Conservation (phyloP, 2,113 vertebrate species). For the Strix uralensis region DNA sequence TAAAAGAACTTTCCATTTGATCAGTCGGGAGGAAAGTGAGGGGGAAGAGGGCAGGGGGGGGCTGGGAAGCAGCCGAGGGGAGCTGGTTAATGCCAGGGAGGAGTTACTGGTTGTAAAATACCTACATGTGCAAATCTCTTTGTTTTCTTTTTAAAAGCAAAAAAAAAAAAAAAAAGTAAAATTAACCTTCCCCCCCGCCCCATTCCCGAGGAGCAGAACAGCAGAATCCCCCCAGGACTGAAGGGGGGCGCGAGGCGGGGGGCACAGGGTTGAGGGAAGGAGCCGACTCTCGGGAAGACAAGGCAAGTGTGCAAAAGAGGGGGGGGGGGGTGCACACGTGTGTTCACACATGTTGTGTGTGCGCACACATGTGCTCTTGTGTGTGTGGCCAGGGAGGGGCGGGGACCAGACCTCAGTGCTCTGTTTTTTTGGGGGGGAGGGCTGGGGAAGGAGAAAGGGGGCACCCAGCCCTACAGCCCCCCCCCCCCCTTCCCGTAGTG, state of each 20-base stretch:
- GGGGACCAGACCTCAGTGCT: neutral
- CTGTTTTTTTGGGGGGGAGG: no score
- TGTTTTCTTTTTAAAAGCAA: constrained; percentile 8
- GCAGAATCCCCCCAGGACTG: neutral
- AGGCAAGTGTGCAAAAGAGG: neutral
- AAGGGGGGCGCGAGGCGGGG: no score
- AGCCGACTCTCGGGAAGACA: constrained; percentile 37
- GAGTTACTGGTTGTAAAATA: constrained; percentile 46
- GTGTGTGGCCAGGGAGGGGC: neutral
- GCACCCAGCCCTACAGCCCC: no score
- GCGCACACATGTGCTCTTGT: no score
- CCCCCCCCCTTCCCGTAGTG: neutral
- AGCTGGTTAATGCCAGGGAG: neutral
- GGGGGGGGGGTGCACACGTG: no score
- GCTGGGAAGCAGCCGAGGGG: neutral
- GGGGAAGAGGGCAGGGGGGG: neutral
- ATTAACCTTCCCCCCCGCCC: neutral
- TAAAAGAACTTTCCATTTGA: constrained; percentile 56
- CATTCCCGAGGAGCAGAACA: constrained; percentile 49
- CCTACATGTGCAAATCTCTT: constrained; percentile 65
- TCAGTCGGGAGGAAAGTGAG: neutral
- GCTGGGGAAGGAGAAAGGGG: no score
- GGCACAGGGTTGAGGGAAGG: neutral
- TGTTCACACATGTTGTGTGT: no score
- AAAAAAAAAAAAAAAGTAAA: neutral